Conservation (phyloP, 1,140 invertebrate species). For the Paraescarpia echinospica region DNA sequence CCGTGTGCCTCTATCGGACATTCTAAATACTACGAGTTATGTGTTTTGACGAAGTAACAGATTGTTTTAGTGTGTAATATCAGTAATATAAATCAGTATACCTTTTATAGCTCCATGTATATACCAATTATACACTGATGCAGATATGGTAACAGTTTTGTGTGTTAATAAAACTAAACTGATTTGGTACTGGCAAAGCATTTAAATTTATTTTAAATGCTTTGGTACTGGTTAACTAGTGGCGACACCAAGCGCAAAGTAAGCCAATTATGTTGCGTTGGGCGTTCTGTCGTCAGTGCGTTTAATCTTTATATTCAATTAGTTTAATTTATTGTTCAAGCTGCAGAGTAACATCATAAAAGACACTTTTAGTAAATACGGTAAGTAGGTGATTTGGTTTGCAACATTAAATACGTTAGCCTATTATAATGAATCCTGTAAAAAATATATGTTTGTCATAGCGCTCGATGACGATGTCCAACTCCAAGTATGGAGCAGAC, state of each 20-base stretch:
- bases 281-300: not conserved
- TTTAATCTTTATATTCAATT: not conserved
- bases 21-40: not conserved
- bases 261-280: not conserved
- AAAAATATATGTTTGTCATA: not conserved
- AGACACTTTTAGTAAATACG: not conserved
- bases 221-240: not conserved
- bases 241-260: not conserved
- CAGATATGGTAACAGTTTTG: not conserved
- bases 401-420: not conserved
- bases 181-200: not conserved
- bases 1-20: conserved; percentile 5
- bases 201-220: no score
- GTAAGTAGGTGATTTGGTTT: not conserved
- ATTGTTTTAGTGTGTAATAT: not conserved
- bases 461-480: not conserved
- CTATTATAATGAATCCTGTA: not conserved
- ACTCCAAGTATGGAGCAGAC: not conserved
- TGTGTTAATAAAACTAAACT: not conserved
- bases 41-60: not conserved
- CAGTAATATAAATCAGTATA: no score
- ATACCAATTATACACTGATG: not conserved
- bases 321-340: not conserved
- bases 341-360: not conserved
- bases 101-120: no score